These are phyloP conservation scores for Perodicticus potto DNA, from an alignment of 2,797 vertebrate genomes.

Conservation along the genomic window DNA sequence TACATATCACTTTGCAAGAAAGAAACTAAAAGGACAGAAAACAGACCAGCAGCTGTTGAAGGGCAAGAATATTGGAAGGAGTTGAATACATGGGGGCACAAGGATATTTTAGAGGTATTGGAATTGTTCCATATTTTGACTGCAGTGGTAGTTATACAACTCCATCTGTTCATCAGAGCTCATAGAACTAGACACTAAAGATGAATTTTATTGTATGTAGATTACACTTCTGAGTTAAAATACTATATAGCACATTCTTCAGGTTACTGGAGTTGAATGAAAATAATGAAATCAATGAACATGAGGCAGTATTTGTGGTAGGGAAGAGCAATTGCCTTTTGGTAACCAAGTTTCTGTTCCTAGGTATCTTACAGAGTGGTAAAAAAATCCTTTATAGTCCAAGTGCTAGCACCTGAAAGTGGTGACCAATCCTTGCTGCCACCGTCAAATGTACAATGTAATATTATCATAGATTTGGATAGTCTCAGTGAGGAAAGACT, in stretches of 20 bases:
- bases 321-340: background rate
- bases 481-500: background rate
- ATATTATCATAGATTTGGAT: background rate
- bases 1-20: constrained; percentile 29
- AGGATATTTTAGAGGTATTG: background rate
- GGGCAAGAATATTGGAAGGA: background rate
- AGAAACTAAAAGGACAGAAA: constrained; percentile 15
- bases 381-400: background rate
- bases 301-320: background rate
- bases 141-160: background rate
- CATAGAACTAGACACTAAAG: background rate
- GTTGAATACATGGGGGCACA: background rate
- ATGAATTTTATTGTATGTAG: background rate
- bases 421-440: background rate
- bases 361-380: background rate
- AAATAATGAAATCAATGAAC: constrained; percentile 21
- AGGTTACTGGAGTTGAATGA: background rate
- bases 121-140: background rate
- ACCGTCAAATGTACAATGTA: background rate
- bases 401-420: background rate
- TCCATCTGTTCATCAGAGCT: background rate
- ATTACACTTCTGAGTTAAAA: constrained; percentile 7
- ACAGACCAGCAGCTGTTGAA: constrained; percentile 6
- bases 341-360: background rate
- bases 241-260: background rate